phyloP scores from a whole-genome alignment of 2,113 vertebrate genomes.

The Chaenocephalus aceratus region DNA sequence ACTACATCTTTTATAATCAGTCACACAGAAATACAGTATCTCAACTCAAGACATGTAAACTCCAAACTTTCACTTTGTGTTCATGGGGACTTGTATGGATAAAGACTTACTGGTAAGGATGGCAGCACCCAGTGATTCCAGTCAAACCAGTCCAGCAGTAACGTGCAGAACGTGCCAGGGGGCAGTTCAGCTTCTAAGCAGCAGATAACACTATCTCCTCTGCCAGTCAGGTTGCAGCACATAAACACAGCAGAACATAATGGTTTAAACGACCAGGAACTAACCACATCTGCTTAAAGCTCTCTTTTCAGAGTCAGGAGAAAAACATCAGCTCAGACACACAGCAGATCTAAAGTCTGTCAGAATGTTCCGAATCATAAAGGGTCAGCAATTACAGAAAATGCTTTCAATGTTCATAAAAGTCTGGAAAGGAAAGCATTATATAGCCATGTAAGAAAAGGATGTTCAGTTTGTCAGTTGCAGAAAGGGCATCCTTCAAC shows the following conservation, averaged over 20 bases:
- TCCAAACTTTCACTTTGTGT: background rate
- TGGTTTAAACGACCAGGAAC: slow-evolving; percentile 5
- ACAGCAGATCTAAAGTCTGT: slow-evolving; percentile 24
- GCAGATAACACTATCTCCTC: slow-evolving; percentile 53
- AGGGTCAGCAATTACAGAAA: slow-evolving; percentile 2
- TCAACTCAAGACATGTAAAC: no score
- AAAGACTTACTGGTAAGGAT: slow-evolving; percentile 2
- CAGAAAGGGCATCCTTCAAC: background rate
- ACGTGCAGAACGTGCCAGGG: slow-evolving; percentile 14
- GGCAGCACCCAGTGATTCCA: slow-evolving; percentile 27
- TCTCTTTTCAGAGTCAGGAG: slow-evolving; percentile 6
- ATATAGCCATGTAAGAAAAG: slow-evolving; percentile 8
- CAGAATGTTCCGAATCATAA: slow-evolving; percentile 33
- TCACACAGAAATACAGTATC: background rate
- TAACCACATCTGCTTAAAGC: background rate
- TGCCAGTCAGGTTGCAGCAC: slow-evolving; percentile 34
- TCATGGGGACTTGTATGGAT: background rate
- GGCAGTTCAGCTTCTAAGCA: slow-evolving; percentile 17
- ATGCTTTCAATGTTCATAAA: background rate
- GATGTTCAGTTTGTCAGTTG: background rate
- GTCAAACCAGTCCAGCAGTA: slow-evolving; percentile 23
- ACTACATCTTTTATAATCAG: background rate
- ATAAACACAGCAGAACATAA: slow-evolving; percentile 38
- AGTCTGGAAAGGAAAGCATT: slow-evolving; percentile 6
- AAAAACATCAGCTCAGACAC: slow-evolving; percentile 11